Conservation (phyloP, 1,140 invertebrate species). For the Dolichoris vasculosae region DNA sequence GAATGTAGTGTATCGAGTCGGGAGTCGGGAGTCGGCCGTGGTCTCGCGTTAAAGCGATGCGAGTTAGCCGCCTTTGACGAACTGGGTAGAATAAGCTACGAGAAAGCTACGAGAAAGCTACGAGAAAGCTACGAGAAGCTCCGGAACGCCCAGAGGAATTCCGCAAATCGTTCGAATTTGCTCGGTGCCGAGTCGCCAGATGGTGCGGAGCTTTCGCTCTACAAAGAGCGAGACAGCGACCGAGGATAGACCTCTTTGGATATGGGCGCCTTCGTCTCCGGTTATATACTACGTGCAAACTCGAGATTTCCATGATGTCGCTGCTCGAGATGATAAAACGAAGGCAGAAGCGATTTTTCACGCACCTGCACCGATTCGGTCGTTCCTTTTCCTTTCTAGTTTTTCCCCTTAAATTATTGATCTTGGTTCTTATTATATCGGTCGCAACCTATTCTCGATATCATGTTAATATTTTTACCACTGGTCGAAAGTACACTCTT, state of each 20-base stretch:
- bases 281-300: constrained; percentile 25
- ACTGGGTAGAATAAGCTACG: background rate
- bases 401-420: background rate
- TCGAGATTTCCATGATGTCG: constrained; percentile 16
- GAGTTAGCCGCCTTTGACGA: constrained; percentile 9
- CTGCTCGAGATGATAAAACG: background rate
- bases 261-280: background rate
- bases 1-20: background rate
- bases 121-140: no score
- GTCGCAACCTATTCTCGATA: no score
- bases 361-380: background rate
- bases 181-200: background rate
- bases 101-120: no score
- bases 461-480: no score
- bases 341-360: constrained; percentile 8
- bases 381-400: background rate
- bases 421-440: no score
- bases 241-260: background rate
- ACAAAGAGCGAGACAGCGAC: background rate
- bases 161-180: constrained; percentile 25
- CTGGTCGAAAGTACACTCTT: no score
- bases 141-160: constrained; percentile 23
- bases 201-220: background rate
- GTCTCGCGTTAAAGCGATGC: background rate
- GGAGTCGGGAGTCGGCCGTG: no score